Percentiles rank a stretch among this genome's conserved stretches.
These are phyloP conservation scores for zebrafish (Danio rerio) DNA, from an alignment of 2,113 vertebrate genomes.

Conservation along the genomic window DNA sequence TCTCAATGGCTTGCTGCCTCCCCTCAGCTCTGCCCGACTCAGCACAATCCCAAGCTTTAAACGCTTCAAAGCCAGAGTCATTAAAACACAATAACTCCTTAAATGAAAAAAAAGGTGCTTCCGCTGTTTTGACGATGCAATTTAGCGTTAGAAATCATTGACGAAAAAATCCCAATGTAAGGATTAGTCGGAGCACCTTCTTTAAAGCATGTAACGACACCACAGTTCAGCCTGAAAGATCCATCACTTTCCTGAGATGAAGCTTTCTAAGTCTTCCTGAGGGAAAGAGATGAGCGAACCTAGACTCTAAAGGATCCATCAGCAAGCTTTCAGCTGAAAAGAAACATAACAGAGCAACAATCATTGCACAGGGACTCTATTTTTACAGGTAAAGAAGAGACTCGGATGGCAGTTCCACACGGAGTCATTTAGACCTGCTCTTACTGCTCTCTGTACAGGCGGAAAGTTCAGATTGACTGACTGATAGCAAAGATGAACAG, in stretches of 20 bases:
- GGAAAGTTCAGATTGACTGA: neutral
- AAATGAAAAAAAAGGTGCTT: conserved; percentile 6
- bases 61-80: conserved; percentile 31
- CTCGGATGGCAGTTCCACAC: neutral
- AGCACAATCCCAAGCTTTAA: conserved; percentile 31
- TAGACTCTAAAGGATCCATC: neutral
- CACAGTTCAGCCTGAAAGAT: neutral
- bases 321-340: conserved; percentile 9
- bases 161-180: conserved; percentile 31
- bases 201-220: conserved; percentile 14
- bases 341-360: neutral
- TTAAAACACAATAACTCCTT: conserved; percentile 31
- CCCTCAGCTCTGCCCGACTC: conserved; percentile 17
- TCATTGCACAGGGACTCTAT: conserved; percentile 8
- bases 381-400: neutral
- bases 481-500: neutral
- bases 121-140: conserved; percentile 22
- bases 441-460: neutral
- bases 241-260: neutral
- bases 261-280: conserved; percentile 23
- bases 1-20: conserved; percentile 11
- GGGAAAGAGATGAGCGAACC: conserved; percentile 51
- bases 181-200: conserved; percentile 12
- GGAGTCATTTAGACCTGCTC: neutral
- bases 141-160: conserved; percentile 27